phyloP scores from a whole-genome alignment of 2,888 invertebrate species.

The Phaedon cochleariae region DNA sequence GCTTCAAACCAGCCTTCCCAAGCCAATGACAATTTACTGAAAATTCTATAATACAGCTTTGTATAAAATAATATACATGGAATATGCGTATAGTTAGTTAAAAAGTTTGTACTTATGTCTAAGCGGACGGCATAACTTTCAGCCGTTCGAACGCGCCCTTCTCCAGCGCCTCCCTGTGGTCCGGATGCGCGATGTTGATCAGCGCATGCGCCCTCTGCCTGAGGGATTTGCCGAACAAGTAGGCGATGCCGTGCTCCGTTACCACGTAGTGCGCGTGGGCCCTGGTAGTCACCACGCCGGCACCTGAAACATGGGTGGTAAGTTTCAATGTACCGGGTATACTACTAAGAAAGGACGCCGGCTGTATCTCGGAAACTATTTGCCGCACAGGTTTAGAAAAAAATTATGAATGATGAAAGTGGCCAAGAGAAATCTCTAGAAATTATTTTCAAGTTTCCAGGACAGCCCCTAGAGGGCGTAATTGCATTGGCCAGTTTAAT shows the following conservation, averaged over 20 bases:
- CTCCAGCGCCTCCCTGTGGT: constrained; percentile 84
- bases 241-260: constrained; percentile 91
- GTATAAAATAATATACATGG: background rate
- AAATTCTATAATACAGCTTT: constrained; percentile 1
- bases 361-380: too few relatives aligned
- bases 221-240: constrained; percentile 87
- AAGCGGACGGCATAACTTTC: constrained; percentile 74
- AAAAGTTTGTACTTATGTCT: constrained; percentile 28
- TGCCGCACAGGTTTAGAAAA: too few relatives aligned
- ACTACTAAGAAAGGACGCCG: background rate
- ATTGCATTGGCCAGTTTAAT: too few relatives aligned
- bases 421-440: too few relatives aligned
- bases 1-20: background rate
- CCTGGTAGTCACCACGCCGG: constrained; percentile 92
- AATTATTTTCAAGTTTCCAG: too few relatives aligned
- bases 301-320: constrained; percentile 66
- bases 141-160: constrained; percentile 88
- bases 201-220: constrained; percentile 90
- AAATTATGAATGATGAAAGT: too few relatives aligned
- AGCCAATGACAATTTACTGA: background rate
- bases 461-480: too few relatives aligned
- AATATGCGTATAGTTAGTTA: constrained; percentile 3
- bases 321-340: background rate
- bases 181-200: constrained; percentile 89
- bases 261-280: constrained; percentile 95